phyloP scores from a whole-genome alignment of 1,140 invertebrate species.

The Papilio polytes region DNA sequence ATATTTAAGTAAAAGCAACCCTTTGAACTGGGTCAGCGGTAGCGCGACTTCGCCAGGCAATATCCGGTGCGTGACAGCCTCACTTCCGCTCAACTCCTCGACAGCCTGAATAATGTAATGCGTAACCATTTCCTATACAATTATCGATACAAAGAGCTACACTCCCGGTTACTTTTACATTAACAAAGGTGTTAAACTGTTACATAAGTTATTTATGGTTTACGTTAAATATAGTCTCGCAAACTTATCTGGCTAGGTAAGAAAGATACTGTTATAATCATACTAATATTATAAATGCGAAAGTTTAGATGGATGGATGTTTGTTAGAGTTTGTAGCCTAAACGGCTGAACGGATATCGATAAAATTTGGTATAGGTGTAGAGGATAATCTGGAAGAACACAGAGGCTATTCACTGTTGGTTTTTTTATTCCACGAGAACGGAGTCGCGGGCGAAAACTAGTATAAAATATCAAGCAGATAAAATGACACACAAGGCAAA shows the following conservation, averaged over 20 bases:
- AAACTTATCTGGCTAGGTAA: background rate
- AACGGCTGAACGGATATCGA: too few species aligned
- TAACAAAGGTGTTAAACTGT: background rate
- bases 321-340: too few species aligned
- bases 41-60: background rate
- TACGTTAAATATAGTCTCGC: background rate
- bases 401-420: too few species aligned
- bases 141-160: slow-evolving; percentile 16
- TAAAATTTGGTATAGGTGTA: too few species aligned
- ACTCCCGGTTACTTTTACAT: background rate
- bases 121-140: slow-evolving; percentile 18
- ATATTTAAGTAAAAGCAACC: background rate
- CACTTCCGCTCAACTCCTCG: background rate
- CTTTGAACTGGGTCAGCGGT: slow-evolving; percentile 28
- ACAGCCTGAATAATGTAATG: slow-evolving; percentile 28
- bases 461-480: background rate
- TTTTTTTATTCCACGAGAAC: too few species aligned
- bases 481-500: background rate
- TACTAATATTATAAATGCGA: background rate
- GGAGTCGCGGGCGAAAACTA: too few species aligned
- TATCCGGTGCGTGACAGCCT: slow-evolving; percentile 26
- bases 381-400: too few species aligned
- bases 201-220: background rate
- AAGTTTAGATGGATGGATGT: too few species aligned
- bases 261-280: background rate